Percentiles rank a stretch among this genome's conserved stretches.
phyloP scores from a whole-genome alignment of 2,888 invertebrate species.

The Heliconius hortense region DNA sequence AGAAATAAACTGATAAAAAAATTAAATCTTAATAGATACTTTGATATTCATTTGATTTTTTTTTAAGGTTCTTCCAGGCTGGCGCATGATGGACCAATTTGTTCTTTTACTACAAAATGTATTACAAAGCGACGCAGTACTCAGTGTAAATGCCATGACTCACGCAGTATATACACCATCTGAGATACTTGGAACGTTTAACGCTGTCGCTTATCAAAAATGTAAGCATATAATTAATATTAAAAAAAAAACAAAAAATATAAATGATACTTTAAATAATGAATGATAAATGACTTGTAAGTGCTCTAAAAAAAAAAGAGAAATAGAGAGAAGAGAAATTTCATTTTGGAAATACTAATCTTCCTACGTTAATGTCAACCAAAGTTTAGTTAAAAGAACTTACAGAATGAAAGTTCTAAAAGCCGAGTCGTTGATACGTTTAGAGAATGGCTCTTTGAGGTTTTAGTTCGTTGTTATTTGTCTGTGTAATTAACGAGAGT shows the following conservation, averaged over 20 bases:
- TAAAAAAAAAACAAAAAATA: neutral
- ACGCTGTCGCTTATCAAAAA: constrained; percentile 84
- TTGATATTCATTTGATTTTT: neutral
- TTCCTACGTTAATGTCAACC: neutral
- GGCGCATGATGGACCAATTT: constrained; percentile 81
- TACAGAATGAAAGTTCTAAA: neutral
- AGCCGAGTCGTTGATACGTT: constrained; percentile 5
- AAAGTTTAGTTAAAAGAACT: constrained; percentile 1
- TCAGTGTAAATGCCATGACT: constrained; percentile 80
- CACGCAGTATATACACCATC: constrained; percentile 73
- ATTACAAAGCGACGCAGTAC: constrained; percentile 72
- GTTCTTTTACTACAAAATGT: constrained; percentile 73
- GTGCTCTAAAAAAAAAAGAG: too few species aligned
- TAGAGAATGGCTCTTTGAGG: constrained; percentile 14
- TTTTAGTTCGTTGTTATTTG: neutral
- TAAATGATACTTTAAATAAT: too few species aligned
- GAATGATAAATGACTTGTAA: neutral
- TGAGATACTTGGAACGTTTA: constrained; percentile 79
- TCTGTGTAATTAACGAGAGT: neutral
- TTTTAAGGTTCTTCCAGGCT: constrained; percentile 74
- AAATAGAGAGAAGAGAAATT: too few species aligned
- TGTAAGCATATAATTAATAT: constrained; percentile 64
- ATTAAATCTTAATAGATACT: too few species aligned
- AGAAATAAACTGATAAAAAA: too few species aligned
- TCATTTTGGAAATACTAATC: too few species aligned